Percentiles rank a stretch among this genome's conserved stretches.
Conservation (phyloP, 2,888 invertebrate genomes). For the Gisinianus flammeolus region DNA sequence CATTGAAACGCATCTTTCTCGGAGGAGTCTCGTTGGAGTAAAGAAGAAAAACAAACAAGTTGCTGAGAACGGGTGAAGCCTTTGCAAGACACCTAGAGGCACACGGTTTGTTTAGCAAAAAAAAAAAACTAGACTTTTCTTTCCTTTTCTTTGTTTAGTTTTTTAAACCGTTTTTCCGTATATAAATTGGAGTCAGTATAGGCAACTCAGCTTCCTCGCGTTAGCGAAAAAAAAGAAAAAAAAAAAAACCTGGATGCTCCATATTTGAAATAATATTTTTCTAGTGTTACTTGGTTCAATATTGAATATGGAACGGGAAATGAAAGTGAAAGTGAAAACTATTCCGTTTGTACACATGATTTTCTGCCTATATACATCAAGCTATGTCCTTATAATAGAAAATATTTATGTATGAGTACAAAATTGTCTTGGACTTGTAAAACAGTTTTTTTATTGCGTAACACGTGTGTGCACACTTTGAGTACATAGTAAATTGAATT, state of each 20-base stretch:
- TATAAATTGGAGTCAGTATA: too few species aligned
- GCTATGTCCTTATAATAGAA: too few species aligned
- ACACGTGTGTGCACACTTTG: background rate
- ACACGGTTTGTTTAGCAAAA: background rate
- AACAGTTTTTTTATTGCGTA: too few species aligned
- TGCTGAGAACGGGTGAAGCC: background rate
- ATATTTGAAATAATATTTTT: background rate
- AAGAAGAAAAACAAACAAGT: conserved; percentile 14
- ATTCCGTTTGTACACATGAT: too few species aligned
- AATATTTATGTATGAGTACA: too few species aligned
- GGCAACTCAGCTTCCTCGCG: too few species aligned
- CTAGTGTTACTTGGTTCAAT: background rate
- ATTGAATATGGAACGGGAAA: too few species aligned
- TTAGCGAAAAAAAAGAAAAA: too few species aligned
- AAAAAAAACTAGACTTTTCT: too few species aligned
- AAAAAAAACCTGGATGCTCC: background rate
- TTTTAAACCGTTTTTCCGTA: background rate
- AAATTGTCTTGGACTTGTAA: too few species aligned
- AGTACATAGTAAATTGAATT: background rate
- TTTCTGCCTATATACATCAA: too few species aligned
- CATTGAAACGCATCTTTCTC: too few species aligned
- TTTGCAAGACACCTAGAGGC: conserved; percentile 6
- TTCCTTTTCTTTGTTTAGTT: background rate
- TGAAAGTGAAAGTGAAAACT: background rate
- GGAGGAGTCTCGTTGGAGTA: background rate